Base-by-base conservation (phyloP, 2,888 invertebrate genomes). In the Orthonevra nobilis region DNA sequence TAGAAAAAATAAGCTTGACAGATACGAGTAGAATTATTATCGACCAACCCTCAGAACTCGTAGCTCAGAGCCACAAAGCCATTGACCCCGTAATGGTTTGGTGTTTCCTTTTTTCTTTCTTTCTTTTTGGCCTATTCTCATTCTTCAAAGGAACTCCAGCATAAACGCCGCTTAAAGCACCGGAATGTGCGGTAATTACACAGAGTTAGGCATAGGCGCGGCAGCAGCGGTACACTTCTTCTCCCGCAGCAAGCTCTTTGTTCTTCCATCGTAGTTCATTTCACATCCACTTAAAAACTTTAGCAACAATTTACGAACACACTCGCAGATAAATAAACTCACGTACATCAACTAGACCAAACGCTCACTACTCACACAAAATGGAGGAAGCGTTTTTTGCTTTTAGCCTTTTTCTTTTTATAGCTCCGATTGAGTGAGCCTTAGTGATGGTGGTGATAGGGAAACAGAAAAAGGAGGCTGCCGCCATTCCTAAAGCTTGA, bases 131-230 rank as follows among this genome's bases (percentile, higher is more conserved):
- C 36, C 34, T 42, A 66, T 64, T 54, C 46, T 14, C 26, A 60
- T 77, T 77, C 52, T 46, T 77, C 58, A 72, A 60, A 58, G 58
- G 46, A 66, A 38, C 52, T 44, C 44, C 36, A 40, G 42, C 54
- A 61, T 48, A 50, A 68, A 50, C 6, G 26, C 40, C 19, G 54
- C 56, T 69, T 40, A 75, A 56, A 30, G 66, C 73, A 64, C 42
- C 48, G 61, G 56, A 73, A 73, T 73, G 61, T 73, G 73, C 42
- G 66, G 73, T 73, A 79, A 73, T 79, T 79, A 79, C 60, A 79
- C 48, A 34, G 63, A 50, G 61, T 48, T 14, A 50, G 70, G 26
- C 63, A 50, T 34, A 28, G 17, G n/a, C 10, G 14, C n/a, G n/a
- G n/a, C n/a, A n/a, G n/a, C n/a, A n/a, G n/a, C n/a, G n/a, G n/a